These are phyloP conservation scores for Silvanus unidentatus DNA, from an alignment of 2,888 invertebrate species.

Conservation along the genomic window DNA sequence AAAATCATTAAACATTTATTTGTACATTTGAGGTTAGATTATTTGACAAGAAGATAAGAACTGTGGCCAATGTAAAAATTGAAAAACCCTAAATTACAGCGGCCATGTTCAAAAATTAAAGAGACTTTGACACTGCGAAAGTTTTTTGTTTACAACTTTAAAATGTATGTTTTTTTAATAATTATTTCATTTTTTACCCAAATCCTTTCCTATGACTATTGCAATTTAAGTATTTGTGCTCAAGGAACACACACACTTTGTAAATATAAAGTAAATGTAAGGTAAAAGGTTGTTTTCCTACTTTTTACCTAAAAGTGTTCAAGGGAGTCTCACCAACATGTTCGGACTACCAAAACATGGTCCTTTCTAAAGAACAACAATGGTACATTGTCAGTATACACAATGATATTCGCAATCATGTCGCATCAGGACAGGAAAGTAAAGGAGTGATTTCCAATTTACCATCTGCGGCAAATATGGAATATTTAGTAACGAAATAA, in stretches of 20 bases:
- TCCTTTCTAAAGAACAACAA: constrained; percentile 16
- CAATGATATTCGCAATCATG: constrained; percentile 26
- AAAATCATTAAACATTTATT: too few relatives aligned
- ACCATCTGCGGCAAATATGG: constrained; percentile 26
- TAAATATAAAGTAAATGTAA: constrained; percentile 19
- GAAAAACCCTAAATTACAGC: too few relatives aligned
- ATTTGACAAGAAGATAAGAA: too few relatives aligned
- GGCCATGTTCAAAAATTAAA: too few relatives aligned
- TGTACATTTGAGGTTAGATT: too few relatives aligned
- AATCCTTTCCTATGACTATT: too few relatives aligned
- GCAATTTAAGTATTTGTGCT: too few relatives aligned
- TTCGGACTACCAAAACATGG: constrained; percentile 17
- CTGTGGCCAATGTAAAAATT: too few relatives aligned
- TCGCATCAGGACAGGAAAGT: constrained; percentile 26
- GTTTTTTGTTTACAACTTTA: too few relatives aligned
- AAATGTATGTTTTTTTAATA: too few relatives aligned
- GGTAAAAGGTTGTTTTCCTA: neutral
- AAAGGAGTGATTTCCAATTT: constrained; percentile 22
- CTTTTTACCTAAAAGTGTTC: constrained; percentile 11
- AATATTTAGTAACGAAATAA: constrained; percentile 16
- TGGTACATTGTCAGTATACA: constrained; percentile 25
- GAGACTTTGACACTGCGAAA: too few relatives aligned
- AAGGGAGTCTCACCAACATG: constrained; percentile 20
- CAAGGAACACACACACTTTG: constrained; percentile 21
- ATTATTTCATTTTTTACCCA: too few relatives aligned